Evolutionary conservation across 2,888 invertebrate genomes (phyloP).

Genomic region (Orthosia incerta): DNA sequence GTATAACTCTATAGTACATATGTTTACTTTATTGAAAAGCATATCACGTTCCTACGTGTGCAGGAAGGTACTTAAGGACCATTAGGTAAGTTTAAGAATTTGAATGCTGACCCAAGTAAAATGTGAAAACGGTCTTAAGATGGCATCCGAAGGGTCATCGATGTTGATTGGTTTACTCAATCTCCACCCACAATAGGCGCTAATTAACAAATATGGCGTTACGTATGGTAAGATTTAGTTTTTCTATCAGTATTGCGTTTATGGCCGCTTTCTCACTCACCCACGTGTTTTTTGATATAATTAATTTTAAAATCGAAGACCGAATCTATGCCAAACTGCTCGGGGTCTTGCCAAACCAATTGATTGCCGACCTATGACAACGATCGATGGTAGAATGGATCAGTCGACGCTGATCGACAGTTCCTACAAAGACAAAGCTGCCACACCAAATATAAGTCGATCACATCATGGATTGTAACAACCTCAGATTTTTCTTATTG

Average conservation of each 20-base stretch:
- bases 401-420: too few species aligned
- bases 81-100: constrained; percentile 9
- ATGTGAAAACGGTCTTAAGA: constrained; percentile 21
- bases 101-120: constrained; percentile 25
- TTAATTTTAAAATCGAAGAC: constrained; percentile 1
- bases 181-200: constrained; percentile 46
- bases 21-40: background rate
- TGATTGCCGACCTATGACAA: too few species aligned
- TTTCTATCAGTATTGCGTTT: constrained; percentile 17
- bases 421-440: too few species aligned
- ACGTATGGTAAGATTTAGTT: constrained; percentile 13
- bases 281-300: constrained; percentile 18
- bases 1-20: background rate
- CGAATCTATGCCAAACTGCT: background rate
- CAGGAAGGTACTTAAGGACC: too few species aligned
- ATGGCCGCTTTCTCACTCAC: constrained; percentile 22
- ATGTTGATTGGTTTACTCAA: constrained; percentile 42
- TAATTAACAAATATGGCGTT: constrained; percentile 52
- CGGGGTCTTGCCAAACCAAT: too few species aligned
- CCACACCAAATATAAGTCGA: too few species aligned
- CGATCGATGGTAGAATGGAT: too few species aligned
- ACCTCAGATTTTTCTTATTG: too few species aligned
- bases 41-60: background rate
- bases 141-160: constrained; percentile 20
- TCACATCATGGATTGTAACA: too few species aligned